Conservation (phyloP, 2,113 vertebrate species). For the Sakesphorus luctuosus region DNA sequence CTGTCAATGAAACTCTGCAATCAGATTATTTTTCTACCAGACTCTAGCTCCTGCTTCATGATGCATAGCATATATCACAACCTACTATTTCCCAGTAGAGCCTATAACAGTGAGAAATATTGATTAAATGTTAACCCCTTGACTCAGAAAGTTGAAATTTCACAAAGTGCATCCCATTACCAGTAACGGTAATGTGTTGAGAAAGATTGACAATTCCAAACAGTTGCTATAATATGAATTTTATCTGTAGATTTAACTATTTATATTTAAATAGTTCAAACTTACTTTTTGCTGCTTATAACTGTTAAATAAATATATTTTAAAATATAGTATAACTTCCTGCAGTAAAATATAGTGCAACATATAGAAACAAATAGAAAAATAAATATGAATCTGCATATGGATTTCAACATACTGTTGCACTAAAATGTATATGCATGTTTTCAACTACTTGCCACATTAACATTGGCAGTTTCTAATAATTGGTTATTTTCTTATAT, state of each 20-base stretch:
- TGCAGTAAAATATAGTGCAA: too few relatives aligned
- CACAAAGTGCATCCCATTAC: slow-evolving; percentile 21
- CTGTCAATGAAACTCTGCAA: slow-evolving; percentile 35
- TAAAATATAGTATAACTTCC: neutral
- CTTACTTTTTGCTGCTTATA: neutral
- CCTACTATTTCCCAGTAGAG: slow-evolving; percentile 42
- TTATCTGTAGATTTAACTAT: neutral
- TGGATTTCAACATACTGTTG: neutral
- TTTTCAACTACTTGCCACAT: neutral
- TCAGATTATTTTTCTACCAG: slow-evolving; percentile 37
- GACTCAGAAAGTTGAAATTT: slow-evolving; percentile 28
- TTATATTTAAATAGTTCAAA: neutral
- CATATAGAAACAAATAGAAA: neutral
- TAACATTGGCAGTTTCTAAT: neutral
- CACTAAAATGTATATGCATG: neutral
- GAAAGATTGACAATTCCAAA: neutral
- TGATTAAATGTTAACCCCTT: slow-evolving; percentile 62
- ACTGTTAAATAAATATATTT: neutral
- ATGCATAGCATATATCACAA: slow-evolving; percentile 21
- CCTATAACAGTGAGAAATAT: slow-evolving; percentile 28
- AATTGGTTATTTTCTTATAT: neutral
- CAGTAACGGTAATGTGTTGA: neutral
- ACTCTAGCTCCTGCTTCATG: slow-evolving; percentile 43
- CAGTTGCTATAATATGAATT: neutral
- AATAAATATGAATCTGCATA: neutral